These are phyloP conservation scores for Tauraco erythrolophus DNA, from an alignment of 2,113 vertebrate genomes.

Conservation along the genomic window DNA sequence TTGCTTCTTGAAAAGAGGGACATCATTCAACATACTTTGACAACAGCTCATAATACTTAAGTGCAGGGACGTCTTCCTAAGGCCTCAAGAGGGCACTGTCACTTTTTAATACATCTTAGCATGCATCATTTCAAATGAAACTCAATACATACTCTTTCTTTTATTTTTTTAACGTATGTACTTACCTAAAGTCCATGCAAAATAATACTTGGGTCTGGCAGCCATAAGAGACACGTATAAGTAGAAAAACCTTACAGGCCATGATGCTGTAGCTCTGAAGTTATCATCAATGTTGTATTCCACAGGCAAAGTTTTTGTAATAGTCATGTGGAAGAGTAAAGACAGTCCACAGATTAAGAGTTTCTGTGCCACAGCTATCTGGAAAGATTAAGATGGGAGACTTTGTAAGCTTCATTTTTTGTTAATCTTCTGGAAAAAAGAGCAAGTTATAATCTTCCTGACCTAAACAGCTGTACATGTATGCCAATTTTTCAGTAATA, in stretches of 20 bases:
- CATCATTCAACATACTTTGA: not conserved
- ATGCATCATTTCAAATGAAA: not conserved
- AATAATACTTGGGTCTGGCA: conserved; percentile 97
- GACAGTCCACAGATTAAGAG: conserved; percentile 89
- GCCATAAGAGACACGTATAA: conserved; percentile 93
- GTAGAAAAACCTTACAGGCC: conserved; percentile 86
- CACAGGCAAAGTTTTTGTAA: conserved; percentile 87
- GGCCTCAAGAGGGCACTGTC: conserved; percentile 68
- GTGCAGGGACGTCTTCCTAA: not conserved
- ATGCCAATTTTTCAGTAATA: not conserved
- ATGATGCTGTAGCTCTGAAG: conserved; percentile 86
- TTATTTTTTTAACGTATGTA: not conserved
- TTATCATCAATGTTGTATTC: conserved; percentile 86
- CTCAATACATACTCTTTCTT: not conserved
- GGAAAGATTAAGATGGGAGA: conserved; percentile 37
- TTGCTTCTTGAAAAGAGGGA: not conserved
- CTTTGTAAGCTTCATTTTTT: not conserved
- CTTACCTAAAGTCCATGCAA: conserved; percentile 98
- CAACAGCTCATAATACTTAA: not conserved
- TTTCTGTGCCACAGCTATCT: conserved; percentile 91
- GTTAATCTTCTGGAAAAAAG: not conserved
- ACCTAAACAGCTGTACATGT: not conserved
- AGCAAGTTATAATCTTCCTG: not conserved
- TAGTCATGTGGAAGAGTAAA: conserved; percentile 87
- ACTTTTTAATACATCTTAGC: not conserved